Base-by-base conservation (phyloP, 2,113 vertebrate species). In the Zapus hudsonius region DNA sequence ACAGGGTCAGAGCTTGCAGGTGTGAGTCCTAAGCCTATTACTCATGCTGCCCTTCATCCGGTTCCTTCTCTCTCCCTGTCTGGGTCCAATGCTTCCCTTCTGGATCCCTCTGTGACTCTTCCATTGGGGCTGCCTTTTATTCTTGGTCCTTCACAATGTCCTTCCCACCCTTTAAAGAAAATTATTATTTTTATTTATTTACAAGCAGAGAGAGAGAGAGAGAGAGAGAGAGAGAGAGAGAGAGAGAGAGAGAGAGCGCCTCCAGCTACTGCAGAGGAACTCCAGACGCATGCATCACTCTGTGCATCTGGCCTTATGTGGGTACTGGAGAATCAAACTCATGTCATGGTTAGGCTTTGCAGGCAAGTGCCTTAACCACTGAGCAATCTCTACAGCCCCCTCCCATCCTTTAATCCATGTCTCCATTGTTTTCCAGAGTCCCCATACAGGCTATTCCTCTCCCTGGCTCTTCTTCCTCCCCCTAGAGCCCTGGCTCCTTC, bases 1-100 rank as follows among this genome's bases (percentile, higher is more conserved):
- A 22, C 19, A 36, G 1, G 20, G 31, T 5, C 20, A 23, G 38
- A 1, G 3, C 38, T n/a, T 52, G 36, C 70, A 61, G 40, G 23
- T 7, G 2, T 7, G 31, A 33, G 42, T 29, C 5, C 0, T 2
- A 10, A 79, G 67, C 44, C 44, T 3, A 29, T 5, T 0, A 4
- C 64, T 47, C 75, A 63, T 2, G 6, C 33, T 78, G 3, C 42
- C 23, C 20, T 38, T 25, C 52, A 33, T 33, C 12, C 16, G 64
- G 17, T 22, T 67, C 44, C 29, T 33, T 38, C 44, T 76, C 36
- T n/a, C 42, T 52, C 40, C 20, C 31, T 27, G 20, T 20, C 27
- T 38, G 25, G 33, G 3, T 20, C 69, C 4, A 20, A 3, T 0
- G 7, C 22, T 59, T 52, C 33, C 42, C 44, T 85, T 87, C 79